Conservation (phyloP, 1,140 invertebrate species). For the Helicoverpa zea region DNA sequence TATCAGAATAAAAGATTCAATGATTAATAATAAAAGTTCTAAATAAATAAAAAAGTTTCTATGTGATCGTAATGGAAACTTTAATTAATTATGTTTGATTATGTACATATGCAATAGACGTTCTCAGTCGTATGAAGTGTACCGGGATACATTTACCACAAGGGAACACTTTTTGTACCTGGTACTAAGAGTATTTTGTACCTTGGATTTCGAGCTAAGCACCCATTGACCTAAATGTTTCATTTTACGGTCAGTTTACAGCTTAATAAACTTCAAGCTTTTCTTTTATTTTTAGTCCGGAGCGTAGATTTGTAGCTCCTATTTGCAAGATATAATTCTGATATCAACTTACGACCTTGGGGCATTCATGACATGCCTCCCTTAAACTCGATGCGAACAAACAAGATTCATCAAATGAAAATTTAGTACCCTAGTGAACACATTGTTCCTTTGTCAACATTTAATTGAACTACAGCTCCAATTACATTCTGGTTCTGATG, state of each 20-base stretch:
- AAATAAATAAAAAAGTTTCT: too few relatives aligned
- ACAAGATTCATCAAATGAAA: constrained; percentile 45
- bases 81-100: too few relatives aligned
- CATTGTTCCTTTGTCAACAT: constrained; percentile 43
- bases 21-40: too few relatives aligned
- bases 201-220: constrained; percentile 16
- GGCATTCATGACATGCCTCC: constrained; percentile 12
- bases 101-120: too few relatives aligned
- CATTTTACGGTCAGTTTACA: constrained; percentile 26
- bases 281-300: constrained; percentile 12
- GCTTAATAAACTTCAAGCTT: constrained; percentile 43
- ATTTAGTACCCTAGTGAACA: constrained; percentile 37
- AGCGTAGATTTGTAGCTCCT: constrained; percentile 6
- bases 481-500: constrained; percentile 26
- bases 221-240: constrained; percentile 26
- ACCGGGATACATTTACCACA: not conserved
- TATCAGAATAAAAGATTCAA: too few relatives aligned
- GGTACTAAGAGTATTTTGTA: constrained; percentile 18
- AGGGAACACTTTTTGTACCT: not conserved
- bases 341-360: constrained; percentile 30
- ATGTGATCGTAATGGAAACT: too few relatives aligned
- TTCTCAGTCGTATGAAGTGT: not conserved
- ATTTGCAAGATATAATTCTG: not conserved
- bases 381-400: constrained; percentile 22
- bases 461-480: constrained; percentile 40